Base-by-base conservation (phyloP, 2,888 invertebrate genomes). In the Eutolmus rufibarbis region DNA sequence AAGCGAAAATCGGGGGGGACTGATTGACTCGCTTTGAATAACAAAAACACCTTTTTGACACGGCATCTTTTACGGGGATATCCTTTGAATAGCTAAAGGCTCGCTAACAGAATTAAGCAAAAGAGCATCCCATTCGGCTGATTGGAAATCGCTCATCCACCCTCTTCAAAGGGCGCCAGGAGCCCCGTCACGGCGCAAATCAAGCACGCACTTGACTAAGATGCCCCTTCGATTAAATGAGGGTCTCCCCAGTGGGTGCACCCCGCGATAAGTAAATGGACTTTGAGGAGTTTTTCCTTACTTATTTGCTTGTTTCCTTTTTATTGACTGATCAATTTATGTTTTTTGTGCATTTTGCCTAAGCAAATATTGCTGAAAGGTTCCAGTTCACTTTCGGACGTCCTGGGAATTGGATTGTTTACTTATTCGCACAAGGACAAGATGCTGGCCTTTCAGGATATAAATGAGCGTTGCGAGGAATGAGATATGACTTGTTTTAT, bases 241-340 rank as follows among this genome's bases (percentile, higher is more conserved):
- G 74, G 85, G 85, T 57, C 66, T 14, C 37, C 51, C 66, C 19
- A 56, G 56, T n/a, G 56, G n/a, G 56, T 56, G 56, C 56, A 19
- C 57, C 37, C 37, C 23, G 57, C 82, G 79, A 79, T 84, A 84
- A 85, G n/a, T 74, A 74, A 85, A 85, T 85, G 85, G 46, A 74
- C 85, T 85, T 74, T 57, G 79, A 79, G 87, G 81, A 87, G 66
- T 57, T 46, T 87, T 87, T 79, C 66, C 74, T 56, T 87, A 66
- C 51, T 79, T 87, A 66, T 87, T 87, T 87, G 79, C 34, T 57
- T 56, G 40, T 46, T 66, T 82, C 57, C 19, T 87, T 87, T 79
- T 79, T 87, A 79, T 87, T 79, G 57, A 79, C 81, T 87, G 78
- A 87, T 87, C 87, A 87, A 79, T 66, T 87, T 86, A 78, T 86